phyloP scores from a whole-genome alignment of 1,140 invertebrate species.

The Drosophila navojoa region DNA sequence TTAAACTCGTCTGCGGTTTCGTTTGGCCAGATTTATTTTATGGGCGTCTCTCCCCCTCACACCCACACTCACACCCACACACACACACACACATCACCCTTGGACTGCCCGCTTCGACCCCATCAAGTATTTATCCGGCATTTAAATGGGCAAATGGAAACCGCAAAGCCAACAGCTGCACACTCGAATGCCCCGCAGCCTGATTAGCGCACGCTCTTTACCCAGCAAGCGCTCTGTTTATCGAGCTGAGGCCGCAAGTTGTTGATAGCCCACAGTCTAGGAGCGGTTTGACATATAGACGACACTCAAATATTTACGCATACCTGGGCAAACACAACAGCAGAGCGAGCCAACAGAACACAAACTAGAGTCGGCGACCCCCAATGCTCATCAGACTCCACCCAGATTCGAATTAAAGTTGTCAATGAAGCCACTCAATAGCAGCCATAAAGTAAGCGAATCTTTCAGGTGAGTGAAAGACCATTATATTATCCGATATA shows the following conservation, averaged over 20 bases:
- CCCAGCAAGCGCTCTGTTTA: constrained; percentile 1
- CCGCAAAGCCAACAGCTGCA: constrained; percentile 34
- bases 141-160: constrained; percentile 25
- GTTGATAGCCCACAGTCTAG: constrained; percentile 55
- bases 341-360: not conserved
- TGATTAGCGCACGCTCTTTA: constrained; percentile 16
- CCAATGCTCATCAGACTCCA: not conserved
- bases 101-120: not conserved
- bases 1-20: constrained; percentile 43
- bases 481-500: too few relatives aligned
- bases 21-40: constrained; percentile 37
- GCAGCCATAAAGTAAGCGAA: too few relatives aligned
- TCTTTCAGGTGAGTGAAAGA: too few relatives aligned
- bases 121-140: constrained; percentile 18
- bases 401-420: constrained; percentile 11
- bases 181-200: constrained; percentile 3
- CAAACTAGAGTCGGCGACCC: not conserved
- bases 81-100: not conserved
- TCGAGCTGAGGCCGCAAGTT: constrained; percentile 43
- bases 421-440: constrained; percentile 10
- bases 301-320: constrained; percentile 53
- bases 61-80: not conserved
- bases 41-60: not conserved
- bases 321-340: constrained; percentile 29
- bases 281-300: constrained; percentile 58